These are phyloP conservation scores for Saturnia japonica DNA, from an alignment of 2,888 invertebrate genomes.

Conservation along the genomic window DNA sequence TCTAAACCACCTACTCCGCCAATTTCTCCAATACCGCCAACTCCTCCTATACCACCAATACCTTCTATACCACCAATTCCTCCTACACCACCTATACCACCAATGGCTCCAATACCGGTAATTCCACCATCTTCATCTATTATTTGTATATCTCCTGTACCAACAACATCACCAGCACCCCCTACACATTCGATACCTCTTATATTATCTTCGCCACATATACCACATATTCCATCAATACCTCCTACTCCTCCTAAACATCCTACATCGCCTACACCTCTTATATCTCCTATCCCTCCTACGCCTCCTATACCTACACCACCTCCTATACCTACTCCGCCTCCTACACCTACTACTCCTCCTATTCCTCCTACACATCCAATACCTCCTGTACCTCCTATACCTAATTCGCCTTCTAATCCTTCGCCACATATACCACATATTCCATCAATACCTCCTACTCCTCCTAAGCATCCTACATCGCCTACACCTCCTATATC, in stretches of 20 bases:
- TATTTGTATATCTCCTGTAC: background rate
- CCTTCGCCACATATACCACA: constrained; percentile 17
- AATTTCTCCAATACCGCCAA: constrained; percentile 23
- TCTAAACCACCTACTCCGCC: background rate
- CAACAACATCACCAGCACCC: background rate
- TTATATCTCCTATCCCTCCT: constrained; percentile 11
- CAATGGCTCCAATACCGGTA: constrained; percentile 16
- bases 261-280: constrained; percentile 10
- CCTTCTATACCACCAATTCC: constrained; percentile 16
- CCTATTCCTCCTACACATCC: constrained; percentile 13
- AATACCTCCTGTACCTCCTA: constrained; percentile 16
- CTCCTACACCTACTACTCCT: constrained; percentile 15
- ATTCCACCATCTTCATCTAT: constrained; percentile 20
- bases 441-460: constrained; percentile 14
- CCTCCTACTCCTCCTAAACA: background rate
- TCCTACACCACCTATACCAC: constrained; percentile 19
- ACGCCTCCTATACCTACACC: constrained; percentile 7
- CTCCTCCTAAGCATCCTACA: constrained; percentile 11
- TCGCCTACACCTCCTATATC: constrained; percentile 17
- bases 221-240: constrained; percentile 6
- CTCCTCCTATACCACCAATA: constrained; percentile 26
- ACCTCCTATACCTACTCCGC: constrained; percentile 7
- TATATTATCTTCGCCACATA: background rate
- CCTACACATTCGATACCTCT: constrained; percentile 9
- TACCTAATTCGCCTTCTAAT: background rate